Evolutionary conservation across 2,113 vertebrate genomes (phyloP).

Genomic region (Oreotrochilus melanogaster): DNA sequence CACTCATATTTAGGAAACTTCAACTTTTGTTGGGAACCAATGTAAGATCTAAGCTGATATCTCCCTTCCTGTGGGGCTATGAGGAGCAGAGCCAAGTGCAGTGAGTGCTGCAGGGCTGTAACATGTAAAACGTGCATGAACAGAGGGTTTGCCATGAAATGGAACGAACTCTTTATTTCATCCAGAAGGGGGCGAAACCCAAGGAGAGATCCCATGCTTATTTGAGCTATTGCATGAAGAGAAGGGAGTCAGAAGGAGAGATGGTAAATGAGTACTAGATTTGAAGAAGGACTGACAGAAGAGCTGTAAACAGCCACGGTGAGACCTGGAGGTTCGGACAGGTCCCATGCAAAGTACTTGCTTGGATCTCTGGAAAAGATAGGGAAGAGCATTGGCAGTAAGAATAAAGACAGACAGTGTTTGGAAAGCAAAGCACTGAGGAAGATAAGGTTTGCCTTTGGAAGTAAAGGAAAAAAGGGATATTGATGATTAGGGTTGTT

Average conservation of each 20-base stretch:
- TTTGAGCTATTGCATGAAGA: background rate
- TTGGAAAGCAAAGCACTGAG: background rate
- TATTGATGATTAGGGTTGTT: background rate
- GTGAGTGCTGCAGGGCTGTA: background rate
- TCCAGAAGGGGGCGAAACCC: background rate
- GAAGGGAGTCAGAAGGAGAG: background rate
- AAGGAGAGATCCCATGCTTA: background rate
- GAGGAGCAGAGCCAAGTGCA: background rate
- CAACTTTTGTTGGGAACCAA: background rate
- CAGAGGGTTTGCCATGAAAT: background rate
- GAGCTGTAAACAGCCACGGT: background rate
- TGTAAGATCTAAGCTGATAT: background rate
- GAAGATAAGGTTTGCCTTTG: conserved; percentile 21
- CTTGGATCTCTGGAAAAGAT: background rate
- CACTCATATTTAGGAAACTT: background rate
- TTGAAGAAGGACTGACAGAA: background rate
- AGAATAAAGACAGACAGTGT: conserved; percentile 22
- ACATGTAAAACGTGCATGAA: fast-evolving
- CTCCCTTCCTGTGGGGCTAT: background rate
- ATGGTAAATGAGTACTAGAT: fast-evolving
- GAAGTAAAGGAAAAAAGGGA: background rate
- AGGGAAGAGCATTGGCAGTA: background rate
- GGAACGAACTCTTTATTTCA: background rate
- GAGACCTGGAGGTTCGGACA: background rate
- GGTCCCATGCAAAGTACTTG: background rate